Evolutionary conservation across 2,888 invertebrate species (phyloP).

Genomic region (Leptopilina myrica): DNA sequence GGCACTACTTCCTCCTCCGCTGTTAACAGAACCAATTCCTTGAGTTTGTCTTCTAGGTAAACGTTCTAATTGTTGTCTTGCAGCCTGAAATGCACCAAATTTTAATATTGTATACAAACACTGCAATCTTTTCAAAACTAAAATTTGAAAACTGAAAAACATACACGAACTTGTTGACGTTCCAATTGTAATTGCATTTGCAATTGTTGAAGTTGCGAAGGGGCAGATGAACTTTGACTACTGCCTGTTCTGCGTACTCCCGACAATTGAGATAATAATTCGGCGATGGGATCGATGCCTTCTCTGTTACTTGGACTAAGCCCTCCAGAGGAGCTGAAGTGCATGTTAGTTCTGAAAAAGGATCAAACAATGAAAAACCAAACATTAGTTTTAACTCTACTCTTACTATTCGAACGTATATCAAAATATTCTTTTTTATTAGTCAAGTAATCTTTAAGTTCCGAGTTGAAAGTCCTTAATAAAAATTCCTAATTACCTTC

Average conservation of each 20-base stretch:
- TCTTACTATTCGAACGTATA: too few species aligned
- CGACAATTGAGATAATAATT: slow-evolving; percentile 95
- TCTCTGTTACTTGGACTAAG: slow-evolving; percentile 94
- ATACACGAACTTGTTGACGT: slow-evolving; percentile 88
- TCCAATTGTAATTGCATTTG: slow-evolving; percentile 97
- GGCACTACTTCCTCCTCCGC: slow-evolving; percentile 73
- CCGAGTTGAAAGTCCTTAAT: too few species aligned
- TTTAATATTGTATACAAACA: neutral
- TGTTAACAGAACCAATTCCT: slow-evolving; percentile 78
- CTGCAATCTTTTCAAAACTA: too few species aligned
- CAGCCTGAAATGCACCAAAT: slow-evolving; percentile 79
- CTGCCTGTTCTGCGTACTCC: slow-evolving; percentile 88
- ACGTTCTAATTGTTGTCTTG: slow-evolving; percentile 92
- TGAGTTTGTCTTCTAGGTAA: slow-evolving; percentile 90
- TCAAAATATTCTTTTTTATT: too few species aligned
- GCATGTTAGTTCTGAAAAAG: slow-evolving; percentile 87
- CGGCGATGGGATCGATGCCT: slow-evolving; percentile 97
- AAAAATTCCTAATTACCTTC: slow-evolving; percentile 78
- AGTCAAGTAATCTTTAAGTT: too few species aligned
- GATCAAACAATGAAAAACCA: too few species aligned
- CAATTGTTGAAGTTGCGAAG: slow-evolving; percentile 92
- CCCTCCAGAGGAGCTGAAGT: slow-evolving; percentile 93
- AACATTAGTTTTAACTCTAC: too few species aligned
- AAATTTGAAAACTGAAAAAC: slow-evolving; percentile 54
- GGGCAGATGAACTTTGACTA: slow-evolving; percentile 75